Evolutionary conservation across 2,888 invertebrate species (phyloP).

Genomic region (Platycheirus albimanus): DNA sequence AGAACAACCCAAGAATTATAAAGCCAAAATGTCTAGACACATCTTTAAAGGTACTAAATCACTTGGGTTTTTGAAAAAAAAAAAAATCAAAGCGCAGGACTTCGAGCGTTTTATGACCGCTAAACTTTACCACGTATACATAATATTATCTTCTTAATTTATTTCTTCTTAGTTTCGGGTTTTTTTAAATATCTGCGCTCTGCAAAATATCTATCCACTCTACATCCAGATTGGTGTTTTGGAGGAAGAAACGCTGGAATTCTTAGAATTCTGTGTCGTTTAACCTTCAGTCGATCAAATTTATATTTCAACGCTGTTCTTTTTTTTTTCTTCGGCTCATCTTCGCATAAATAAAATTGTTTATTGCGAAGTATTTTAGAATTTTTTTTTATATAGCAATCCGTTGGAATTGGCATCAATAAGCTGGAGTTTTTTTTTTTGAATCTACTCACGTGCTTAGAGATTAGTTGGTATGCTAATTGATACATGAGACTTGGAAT

Average conservation of each 20-base stretch:
- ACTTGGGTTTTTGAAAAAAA: conserved; percentile 29
- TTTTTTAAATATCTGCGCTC: too few species aligned
- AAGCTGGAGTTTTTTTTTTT: conserved; percentile 25
- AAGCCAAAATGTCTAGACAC: conserved; percentile 55
- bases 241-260: conserved; percentile 26
- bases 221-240: conserved; percentile 22
- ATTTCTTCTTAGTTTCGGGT: conserved; percentile 26
- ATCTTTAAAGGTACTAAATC: conserved; percentile 59
- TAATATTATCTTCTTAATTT: conserved; percentile 44
- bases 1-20: conserved; percentile 32
- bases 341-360: conserved; percentile 24
- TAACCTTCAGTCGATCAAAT: conserved; percentile 61
- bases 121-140: conserved; percentile 8
- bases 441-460: conserved; percentile 33
- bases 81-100: conserved; percentile 47
- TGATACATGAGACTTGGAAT: conserved; percentile 17
- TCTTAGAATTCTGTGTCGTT: conserved; percentile 60
- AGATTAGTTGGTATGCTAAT: conserved; percentile 47
- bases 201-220: conserved; percentile 27
- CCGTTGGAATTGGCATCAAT: conserved; percentile 33
- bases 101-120: conserved; percentile 39
- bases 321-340: neutral
- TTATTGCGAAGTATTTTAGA: conserved; percentile 18
- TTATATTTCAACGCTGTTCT: too few species aligned
- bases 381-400: conserved; percentile 9